Conservation (phyloP, 2,797 vertebrate species). For the Eurystomus glaucurus region DNA sequence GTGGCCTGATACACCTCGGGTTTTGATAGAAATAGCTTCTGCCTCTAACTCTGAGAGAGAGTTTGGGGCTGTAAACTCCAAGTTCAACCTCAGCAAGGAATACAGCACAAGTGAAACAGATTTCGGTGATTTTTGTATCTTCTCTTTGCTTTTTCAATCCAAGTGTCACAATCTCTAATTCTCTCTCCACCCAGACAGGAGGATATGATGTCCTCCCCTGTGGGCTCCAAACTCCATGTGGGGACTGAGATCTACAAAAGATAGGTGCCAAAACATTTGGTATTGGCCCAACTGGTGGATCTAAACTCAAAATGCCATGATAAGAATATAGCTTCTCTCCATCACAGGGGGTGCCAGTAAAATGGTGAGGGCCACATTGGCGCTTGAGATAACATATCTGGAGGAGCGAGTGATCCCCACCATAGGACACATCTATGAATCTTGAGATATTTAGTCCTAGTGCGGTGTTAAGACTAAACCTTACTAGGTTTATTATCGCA, state of each 20-base stretch:
- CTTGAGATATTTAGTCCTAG: not conserved
- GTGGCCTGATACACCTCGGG: not conserved
- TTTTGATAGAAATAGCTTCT: not conserved
- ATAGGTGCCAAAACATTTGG: not conserved
- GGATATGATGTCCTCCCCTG: not conserved
- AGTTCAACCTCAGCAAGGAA: not conserved
- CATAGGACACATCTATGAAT: not conserved
- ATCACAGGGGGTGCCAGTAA: not conserved
- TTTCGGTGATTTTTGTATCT: not conserved
- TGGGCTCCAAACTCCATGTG: not conserved
- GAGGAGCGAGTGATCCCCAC: not conserved
- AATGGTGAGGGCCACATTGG: not conserved
- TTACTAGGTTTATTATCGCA: not conserved
- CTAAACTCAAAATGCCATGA: not conserved
- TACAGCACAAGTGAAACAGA: not conserved
- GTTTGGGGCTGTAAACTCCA: not conserved
- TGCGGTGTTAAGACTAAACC: not conserved
- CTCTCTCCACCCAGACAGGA: not conserved
- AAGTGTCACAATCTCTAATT: not conserved
- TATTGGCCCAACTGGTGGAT: not conserved
- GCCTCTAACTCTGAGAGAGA: not conserved
- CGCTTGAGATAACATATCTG: not conserved
- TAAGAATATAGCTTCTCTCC: not conserved
- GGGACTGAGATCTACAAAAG: not conserved
- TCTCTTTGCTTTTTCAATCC: not conserved